Percentiles rank a stretch among this genome's conserved stretches.
Conservation (phyloP, 1,140 invertebrate species). For the Drosophila paulistorum region DNA sequence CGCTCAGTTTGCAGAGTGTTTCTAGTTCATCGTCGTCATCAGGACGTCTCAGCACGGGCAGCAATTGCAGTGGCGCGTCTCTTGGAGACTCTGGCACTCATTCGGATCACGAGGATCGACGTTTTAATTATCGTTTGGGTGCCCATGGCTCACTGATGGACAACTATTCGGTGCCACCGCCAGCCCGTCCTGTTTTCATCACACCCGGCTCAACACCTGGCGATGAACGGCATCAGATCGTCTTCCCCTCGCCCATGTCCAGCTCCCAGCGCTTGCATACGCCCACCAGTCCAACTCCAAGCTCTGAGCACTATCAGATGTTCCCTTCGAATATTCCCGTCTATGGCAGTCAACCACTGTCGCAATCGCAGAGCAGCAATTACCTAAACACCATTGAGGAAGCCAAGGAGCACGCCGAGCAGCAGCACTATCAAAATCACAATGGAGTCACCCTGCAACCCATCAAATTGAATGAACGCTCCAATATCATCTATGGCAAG, state of each 20-base stretch:
- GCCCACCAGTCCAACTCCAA: constrained; percentile 73
- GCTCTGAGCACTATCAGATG: constrained; percentile 79
- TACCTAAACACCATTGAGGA: constrained; percentile 79
- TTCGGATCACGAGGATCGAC: constrained; percentile 91
- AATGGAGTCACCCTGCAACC: constrained; percentile 79
- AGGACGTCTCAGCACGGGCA: constrained; percentile 90
- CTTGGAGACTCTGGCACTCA: constrained; percentile 92
- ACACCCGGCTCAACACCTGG: constrained; percentile 75
- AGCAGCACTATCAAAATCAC: constrained; percentile 68
- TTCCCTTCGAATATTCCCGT: constrained; percentile 83
- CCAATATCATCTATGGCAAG: constrained; percentile 80
- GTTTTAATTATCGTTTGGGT: constrained; percentile 85
- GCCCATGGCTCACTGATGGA: constrained; percentile 83
- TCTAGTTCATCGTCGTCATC: constrained; percentile 89
- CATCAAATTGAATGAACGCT: constrained; percentile 77
- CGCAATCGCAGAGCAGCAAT: constrained; percentile 66
- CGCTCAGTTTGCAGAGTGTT: constrained; percentile 88
- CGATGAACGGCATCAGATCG: constrained; percentile 76
- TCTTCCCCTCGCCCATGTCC: constrained; percentile 75
- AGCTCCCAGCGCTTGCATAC: constrained; percentile 68
- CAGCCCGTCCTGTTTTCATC: constrained; percentile 83
- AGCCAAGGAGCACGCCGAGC: constrained; percentile 71
- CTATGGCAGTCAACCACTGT: constrained; percentile 65
- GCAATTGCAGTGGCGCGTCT: constrained; percentile 89
- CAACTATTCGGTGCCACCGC: constrained; percentile 85